Evolutionary conservation across 2,888 invertebrate genomes (phyloP), one percentile per base, ranked within the genome.

Genomic region (Cordilura impudica): DNA sequence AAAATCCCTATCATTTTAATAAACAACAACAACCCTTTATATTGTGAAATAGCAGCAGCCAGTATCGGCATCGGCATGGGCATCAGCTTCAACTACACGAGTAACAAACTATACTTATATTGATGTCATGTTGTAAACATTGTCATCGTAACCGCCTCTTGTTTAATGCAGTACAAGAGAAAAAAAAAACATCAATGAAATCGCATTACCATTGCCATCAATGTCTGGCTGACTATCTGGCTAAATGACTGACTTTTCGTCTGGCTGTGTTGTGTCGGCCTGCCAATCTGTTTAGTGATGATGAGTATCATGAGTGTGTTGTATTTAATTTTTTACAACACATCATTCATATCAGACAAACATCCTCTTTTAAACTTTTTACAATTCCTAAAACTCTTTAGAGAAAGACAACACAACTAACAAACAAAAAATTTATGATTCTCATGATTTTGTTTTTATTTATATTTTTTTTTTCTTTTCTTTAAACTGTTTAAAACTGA

Each of bases 111-210:
- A n/a, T 39, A 39, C n/a, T 39, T 39, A 4, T 72, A 70, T 70
- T 65, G 78, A 70, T 78, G 69, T 60, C 65, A 73, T 78, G 74
- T 70, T 78, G 65, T 74, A 74, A 70, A 60, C 65, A 78, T 74
- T 63, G 73, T 78, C 73, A 60, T 65, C 58, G 58, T 65, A 69
- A 74, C 73, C 78, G 74, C 78, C 74, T 78, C 65, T 70, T 39
- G 78, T 74, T 70, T 53, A 73, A 78, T 43, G 53, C 18, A 47
- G 47, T 14, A 45, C 26, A 5, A 43, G n/a, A n/a, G 54, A 51
- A 29, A 58, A 29, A 18, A 71, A 45, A 65, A 49, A 66, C 67
- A 78, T 72, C 77, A 78, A 78, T 78, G 56, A 73, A 70, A 31
- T 65, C 65, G 65, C 69, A 70, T 78, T 70, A 35, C 61, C 78